Evolutionary conservation across 1,140 invertebrate genomes (phyloP).

Genomic region (Sarcophaga bullata): DNA sequence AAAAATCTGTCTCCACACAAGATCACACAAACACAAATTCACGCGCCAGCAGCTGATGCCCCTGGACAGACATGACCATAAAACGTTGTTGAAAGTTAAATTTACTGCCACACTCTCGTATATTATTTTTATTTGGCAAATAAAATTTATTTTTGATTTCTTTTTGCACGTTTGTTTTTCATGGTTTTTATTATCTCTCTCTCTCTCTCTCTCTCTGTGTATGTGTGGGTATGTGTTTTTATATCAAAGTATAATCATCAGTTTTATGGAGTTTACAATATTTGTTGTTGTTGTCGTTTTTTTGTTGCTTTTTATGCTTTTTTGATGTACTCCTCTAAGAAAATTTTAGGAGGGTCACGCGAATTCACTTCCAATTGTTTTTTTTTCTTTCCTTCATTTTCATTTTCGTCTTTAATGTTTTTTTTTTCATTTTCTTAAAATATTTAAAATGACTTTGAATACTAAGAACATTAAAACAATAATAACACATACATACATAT

Average conservation of each 20-base stretch:
- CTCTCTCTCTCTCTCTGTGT: neutral
- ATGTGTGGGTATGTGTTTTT: neutral
- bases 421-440: neutral
- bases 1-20: neutral
- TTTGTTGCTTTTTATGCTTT: neutral
- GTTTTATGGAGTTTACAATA: slow-evolving; percentile 15
- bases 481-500: neutral
- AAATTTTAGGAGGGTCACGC: slow-evolving; percentile 7
- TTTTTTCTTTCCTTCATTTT: neutral
- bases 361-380: neutral
- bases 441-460: slow-evolving; percentile 16
- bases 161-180: neutral
- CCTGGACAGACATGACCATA: neutral
- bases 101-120: neutral
- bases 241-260: neutral
- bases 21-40: neutral
- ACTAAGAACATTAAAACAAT: neutral
- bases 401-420: neutral
- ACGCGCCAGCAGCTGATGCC: neutral
- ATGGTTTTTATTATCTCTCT: neutral
- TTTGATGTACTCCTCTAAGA: slow-evolving; percentile 3
- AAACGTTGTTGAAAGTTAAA: slow-evolving; percentile 15
- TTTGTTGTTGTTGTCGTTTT: too few relatives aligned
- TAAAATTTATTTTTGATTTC: too few relatives aligned
- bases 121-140: neutral